phyloP scores from a whole-genome alignment of 1,140 invertebrate species.

The Drosophila chauvacae region DNA sequence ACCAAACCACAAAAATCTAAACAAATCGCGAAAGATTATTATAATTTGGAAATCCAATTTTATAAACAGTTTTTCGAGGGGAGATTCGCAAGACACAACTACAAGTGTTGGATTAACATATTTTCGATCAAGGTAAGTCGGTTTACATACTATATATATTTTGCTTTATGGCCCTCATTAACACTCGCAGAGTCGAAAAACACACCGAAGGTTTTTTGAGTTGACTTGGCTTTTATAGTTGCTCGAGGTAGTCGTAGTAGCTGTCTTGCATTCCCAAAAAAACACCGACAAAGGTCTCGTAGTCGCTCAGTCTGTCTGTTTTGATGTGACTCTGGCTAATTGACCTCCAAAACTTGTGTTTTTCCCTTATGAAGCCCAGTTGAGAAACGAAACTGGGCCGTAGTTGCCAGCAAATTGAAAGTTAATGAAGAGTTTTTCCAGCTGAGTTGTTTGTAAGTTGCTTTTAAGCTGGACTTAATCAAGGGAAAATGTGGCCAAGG shows the following conservation, averaged over 20 bases:
- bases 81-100: conserved; percentile 22
- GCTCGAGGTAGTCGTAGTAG: conserved; percentile 1
- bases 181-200: conserved; percentile 20
- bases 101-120: conserved; percentile 63
- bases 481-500: background rate
- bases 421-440: conserved; percentile 32
- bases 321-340: conserved; percentile 64
- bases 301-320: conserved; percentile 17
- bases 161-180: conserved; percentile 53
- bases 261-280: conserved; percentile 23
- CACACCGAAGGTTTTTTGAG: conserved; percentile 55
- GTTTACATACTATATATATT: conserved; percentile 31
- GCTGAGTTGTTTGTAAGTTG: background rate
- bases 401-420: conserved; percentile 46
- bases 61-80: conserved; percentile 23
- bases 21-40: conserved; percentile 54
- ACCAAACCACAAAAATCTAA: conserved; percentile 44
- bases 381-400: conserved; percentile 17
- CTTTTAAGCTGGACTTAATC: background rate
- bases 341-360: conserved; percentile 71
- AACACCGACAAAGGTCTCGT: conserved; percentile 15
- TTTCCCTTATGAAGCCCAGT: conserved; percentile 37
- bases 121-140: conserved; percentile 51
- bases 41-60: conserved; percentile 18
- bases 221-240: conserved; percentile 44